Evolutionary conservation across 2,888 invertebrate genomes (phyloP), one percentile per base, ranked within the genome.

Genomic region (Stegana nigrithorax): DNA sequence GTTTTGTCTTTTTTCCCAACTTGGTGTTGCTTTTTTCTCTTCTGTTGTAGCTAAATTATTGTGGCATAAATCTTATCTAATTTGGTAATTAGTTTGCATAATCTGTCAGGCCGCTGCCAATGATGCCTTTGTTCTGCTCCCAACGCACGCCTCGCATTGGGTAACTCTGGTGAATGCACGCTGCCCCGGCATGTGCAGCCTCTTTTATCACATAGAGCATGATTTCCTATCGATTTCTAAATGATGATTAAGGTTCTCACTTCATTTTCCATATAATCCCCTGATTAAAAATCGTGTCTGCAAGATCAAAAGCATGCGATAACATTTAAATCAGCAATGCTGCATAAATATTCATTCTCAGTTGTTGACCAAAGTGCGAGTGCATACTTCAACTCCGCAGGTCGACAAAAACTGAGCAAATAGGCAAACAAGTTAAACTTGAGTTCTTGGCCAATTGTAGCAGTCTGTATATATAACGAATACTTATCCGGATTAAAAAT

Each of bases 41-140:
- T 57, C 1, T 45, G 19, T 17, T 53, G 25, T 53, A 17, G 14
- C 32, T 55, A 50, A 25, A 50, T 50, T 26, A 26, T 50, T 50
- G 64, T 60, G 67, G 73, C 73, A 75, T 75, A 75, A 77, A 75
- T 75, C 73, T 73, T 71, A 68, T 77, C 73, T 75, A 77, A 75
- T 75, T 76, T 75, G 73, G 72, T 77, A 75, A 77, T 75, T 77
- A 77, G 75, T 75, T 75, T 75, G 77, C 77, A 75, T 75, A 75
- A 77, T 75, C 77, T 75, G 73, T 75, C 72, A 75, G 75, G 73
- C 53, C 19, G 27, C 36, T 36, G 36, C 36, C 10, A 47, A 47
- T 44, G 14, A 23, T 8, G 65, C 71, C 63, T 68, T 66, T 57
- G 32, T 64, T 63, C 61, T 44, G 21, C 61, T 51, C 47, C 21